Base-by-base conservation (phyloP, 2,797 vertebrate species). In the Macroramphosus scolopax region DNA sequence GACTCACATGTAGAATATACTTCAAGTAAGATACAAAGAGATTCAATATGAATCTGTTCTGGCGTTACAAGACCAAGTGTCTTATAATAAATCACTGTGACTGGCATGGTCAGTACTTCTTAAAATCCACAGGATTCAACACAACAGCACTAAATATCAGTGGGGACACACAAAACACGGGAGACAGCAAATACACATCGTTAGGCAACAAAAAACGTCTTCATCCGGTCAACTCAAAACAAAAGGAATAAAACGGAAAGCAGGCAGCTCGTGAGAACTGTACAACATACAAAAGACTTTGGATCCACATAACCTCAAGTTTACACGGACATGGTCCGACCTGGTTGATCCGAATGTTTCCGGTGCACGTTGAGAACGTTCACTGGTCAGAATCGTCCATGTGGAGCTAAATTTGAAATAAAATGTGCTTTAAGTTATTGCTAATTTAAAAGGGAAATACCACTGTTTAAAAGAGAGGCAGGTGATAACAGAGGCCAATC, bases 1-100 rank as follows among this genome's bases (percentile, higher is more conserved):
- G 39, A 30, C 3, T 8, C 4, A 30, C 29, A 30, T 25, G n/a
- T n/a, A n/a, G n/a, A 25, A 25, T 5, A 25, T 5, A 33, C 83
- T 83, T 51, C 73, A 72, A 78, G 47, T 57, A 85, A 89, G 82
- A 60, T 90, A 96, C 94, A 71, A 65, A 76, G 68, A 89, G 91
- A 92, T 96, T 85, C 95, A 96, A 93, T 91, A 78, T 96, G 94
- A 92, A 96, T 93, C 93, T 58, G 81, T 65, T 76, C 53, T 82
- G 47, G 54, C 2, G 26, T 74, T 83, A 92, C 72, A 89, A 89
- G 89, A 87, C 69, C 62, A 28, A 50, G 41, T 5, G 70, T 75
- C 77, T 89, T 65, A 72, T 76, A 66, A 45, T 39, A 37, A 42
- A 53, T 39, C 22, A 25, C 35, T 53, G 36, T 33, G 20, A 42